Percentiles rank a stretch among this genome's conserved stretches.
Evolutionary conservation across 2,888 invertebrate species (phyloP).

Genomic region (Lasioglossum morio): DNA sequence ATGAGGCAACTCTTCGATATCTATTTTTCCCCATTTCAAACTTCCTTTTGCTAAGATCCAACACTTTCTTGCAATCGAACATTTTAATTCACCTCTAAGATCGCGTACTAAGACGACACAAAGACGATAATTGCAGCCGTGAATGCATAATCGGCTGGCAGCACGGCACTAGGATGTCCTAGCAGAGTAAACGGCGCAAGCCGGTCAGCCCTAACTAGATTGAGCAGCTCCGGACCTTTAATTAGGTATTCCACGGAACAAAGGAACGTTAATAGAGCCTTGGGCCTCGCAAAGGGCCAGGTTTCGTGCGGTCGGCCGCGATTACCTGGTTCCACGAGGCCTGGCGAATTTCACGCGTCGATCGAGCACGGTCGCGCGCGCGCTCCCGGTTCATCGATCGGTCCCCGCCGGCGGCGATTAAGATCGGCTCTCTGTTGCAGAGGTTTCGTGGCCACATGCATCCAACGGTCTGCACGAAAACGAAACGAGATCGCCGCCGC

Average conservation of each 20-base stretch:
- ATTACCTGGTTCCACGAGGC: slow-evolving; percentile 13
- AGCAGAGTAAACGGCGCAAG: neutral
- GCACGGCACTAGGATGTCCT: neutral
- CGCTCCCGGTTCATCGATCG: slow-evolving; percentile 16
- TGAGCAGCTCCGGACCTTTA: neutral
- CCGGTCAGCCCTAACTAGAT: neutral
- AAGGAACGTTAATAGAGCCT: slow-evolving; percentile 11
- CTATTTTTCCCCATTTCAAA: too few species aligned
- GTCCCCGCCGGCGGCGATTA: slow-evolving; percentile 9
- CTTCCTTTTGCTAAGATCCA: too few species aligned
- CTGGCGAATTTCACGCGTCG: slow-evolving; percentile 1
- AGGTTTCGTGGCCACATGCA: slow-evolving; percentile 15
- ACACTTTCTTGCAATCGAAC: too few species aligned
- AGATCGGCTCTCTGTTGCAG: neutral
- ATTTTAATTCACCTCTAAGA: neutral
- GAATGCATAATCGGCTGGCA: neutral
- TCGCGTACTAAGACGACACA: neutral
- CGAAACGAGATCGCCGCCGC: slow-evolving; percentile 18
- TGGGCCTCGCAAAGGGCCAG: neutral
- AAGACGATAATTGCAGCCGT: neutral
- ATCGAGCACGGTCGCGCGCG: slow-evolving; percentile 1
- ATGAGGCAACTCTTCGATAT: too few species aligned
- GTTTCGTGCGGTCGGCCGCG: neutral
- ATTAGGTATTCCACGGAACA: slow-evolving; percentile 19
- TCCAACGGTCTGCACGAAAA: slow-evolving; percentile 34